These are phyloP conservation scores for human DNA, from an alignment of 2,113 vertebrate genomes.

Conservation along the genomic window GRCh38 chr19:3373501-3374000, in stretches of 20 bases:
- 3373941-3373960: not conserved
- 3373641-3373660: not conserved
- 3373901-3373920: not conserved
- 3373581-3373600: not conserved
- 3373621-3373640: not conserved
- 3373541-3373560: not conserved
- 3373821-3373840: not conserved
- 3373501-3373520: not conserved
- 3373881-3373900: too few species aligned
- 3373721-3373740: too few species aligned
- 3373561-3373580: not conserved
- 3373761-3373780: not conserved
- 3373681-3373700: not conserved
- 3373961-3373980: not conserved
- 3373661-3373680: rapidly evolving
- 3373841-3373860: not conserved
- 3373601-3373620: not conserved
- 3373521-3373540: not conserved
- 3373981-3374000: not conserved
- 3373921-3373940: rapidly evolving
- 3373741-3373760: too few species aligned
- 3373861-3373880: not conserved
- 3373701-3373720: not conserved
- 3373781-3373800: not conserved
- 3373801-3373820: rapidly evolving